Base-by-base conservation (phyloP, 2,888 invertebrate genomes). In the Xylocampa areola region DNA sequence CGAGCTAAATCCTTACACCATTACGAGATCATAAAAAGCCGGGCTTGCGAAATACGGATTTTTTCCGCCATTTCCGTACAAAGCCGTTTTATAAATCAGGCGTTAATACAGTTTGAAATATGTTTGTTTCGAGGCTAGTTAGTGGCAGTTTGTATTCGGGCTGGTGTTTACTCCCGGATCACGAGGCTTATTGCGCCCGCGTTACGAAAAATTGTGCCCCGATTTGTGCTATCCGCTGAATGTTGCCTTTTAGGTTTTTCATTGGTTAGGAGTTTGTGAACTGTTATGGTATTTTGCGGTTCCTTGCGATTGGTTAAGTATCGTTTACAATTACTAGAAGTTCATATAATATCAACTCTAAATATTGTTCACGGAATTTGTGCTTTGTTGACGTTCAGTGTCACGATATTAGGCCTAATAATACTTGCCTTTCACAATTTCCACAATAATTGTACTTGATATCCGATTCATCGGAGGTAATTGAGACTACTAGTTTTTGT, bases 81-180 rank as follows among this genome's bases (percentile, higher is more conserved):
- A 80, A 79, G 80, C 81, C 80, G 73, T 81, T 83, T 81, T 83
- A 85, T 88, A 88, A 88, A 88, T 88, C 88, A 88, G 81, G 50
- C 64, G 80, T 81, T 88, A 88, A 88, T 88, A 81, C 87, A 79
- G 73, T 83, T 80, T 88, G 88, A 88, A 84, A 84, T 87, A 88
- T 88, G 87, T 84, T 76, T 79, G 80, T 73, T 76, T 66, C 70
- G 68, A 68, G 61, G 71, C 80, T 82, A 82, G 82, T 87, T 87
- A 87, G 78, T 67, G 80, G 87, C 86, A 69, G 89, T 89, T 89
- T 89, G 86, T 89, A 89, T 89, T 81, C 88, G 68, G 75, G 68
- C 65, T 55, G 61, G 73, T 67, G 72, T 70, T 62, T 71, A 58
- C 51, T 35, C 27, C 13, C 52, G 77, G 79, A 76, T 67, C 76